These are phyloP conservation scores for Pseudopleuronectes americanus DNA, from an alignment of 2,797 vertebrate species.

Conservation along the genomic window DNA sequence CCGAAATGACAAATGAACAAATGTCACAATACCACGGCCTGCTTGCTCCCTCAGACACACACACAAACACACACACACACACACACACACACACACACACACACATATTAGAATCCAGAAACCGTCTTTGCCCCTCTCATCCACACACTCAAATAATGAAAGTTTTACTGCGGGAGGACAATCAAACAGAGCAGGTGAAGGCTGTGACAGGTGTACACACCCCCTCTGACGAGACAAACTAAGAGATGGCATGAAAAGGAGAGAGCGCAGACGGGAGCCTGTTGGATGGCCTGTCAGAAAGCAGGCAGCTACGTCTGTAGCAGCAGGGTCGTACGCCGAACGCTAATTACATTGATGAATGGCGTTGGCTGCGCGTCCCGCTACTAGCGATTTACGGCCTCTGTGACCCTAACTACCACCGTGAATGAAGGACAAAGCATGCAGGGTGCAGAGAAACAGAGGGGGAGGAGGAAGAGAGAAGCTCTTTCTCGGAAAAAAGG, in stretches of 20 bases:
- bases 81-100: constrained; percentile 1
- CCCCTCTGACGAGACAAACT: constrained; percentile 31
- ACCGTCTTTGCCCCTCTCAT: constrained; percentile 2
- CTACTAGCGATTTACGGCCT: constrained; percentile 76
- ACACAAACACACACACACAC: constrained; percentile 6
- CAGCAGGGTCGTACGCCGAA: constrained; percentile 73
- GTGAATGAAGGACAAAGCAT: constrained; percentile 73
- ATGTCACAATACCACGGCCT: constrained; percentile 63
- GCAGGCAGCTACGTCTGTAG: constrained; percentile 78
- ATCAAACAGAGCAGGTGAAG: constrained; percentile 40
- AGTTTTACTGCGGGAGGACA: constrained; percentile 38
- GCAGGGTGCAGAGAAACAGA: constrained; percentile 31
- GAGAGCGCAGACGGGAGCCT: constrained; percentile 41
- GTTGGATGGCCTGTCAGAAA: constrained; percentile 72
- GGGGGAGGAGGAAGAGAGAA: constrained; percentile 13
- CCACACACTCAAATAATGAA: constrained; percentile 28
- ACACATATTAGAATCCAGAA: constrained; percentile 2
- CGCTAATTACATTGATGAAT: constrained; percentile 87
- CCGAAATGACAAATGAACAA: constrained; percentile 77
- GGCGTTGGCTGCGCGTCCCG: constrained; percentile 59
- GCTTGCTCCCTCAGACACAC: constrained; percentile 27
- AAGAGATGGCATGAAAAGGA: constrained; percentile 14
- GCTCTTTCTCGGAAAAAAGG: constrained; percentile 20
- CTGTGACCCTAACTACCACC: constrained; percentile 70
- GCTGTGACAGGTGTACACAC: constrained; percentile 41